Percentiles rank a stretch among this genome's conserved stretches.
Conservation (phyloP, 2,888 invertebrate species). For the Physocephala rufipes region DNA sequence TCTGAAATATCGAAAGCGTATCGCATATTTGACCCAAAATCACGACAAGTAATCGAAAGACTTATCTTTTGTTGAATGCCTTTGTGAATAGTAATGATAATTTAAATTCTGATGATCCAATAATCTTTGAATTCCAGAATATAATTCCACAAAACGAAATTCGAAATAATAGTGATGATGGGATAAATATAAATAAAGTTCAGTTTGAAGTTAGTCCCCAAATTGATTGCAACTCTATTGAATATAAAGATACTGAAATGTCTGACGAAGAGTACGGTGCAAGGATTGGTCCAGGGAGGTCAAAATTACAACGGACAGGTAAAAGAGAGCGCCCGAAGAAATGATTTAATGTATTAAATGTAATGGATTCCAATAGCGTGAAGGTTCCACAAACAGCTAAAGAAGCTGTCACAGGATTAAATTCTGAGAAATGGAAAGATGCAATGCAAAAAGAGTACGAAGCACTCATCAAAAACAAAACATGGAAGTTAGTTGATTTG, state of each 20-base stretch:
- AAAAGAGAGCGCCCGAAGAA: constrained; percentile 31
- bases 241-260: too few relatives aligned
- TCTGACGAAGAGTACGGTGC: too few relatives aligned
- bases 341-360: constrained; percentile 20
- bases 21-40: constrained; percentile 18
- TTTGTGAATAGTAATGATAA: too few relatives aligned
- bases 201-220: too few relatives aligned
- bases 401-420: constrained; percentile 1
- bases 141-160: too few relatives aligned
- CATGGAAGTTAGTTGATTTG: neutral
- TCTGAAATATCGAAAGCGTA: too few relatives aligned
- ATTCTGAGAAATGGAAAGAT: neutral
- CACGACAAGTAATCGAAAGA: neutral
- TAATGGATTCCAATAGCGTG: neutral
- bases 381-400: constrained; percentile 20
- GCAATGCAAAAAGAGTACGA: neutral
- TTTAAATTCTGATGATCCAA: too few relatives aligned
- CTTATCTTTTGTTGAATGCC: neutral
- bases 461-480: neutral
- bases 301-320: constrained; percentile 27
- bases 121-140: too few relatives aligned
- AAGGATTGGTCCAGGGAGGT: constrained; percentile 32
- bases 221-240: too few relatives aligned
- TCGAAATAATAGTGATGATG: neutral
- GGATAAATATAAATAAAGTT: too few relatives aligned